Evolutionary conservation across 1,140 invertebrate species (phyloP), one percentile per base, ranked within the genome.

Genomic region (Bradynema listronoti): DNA sequence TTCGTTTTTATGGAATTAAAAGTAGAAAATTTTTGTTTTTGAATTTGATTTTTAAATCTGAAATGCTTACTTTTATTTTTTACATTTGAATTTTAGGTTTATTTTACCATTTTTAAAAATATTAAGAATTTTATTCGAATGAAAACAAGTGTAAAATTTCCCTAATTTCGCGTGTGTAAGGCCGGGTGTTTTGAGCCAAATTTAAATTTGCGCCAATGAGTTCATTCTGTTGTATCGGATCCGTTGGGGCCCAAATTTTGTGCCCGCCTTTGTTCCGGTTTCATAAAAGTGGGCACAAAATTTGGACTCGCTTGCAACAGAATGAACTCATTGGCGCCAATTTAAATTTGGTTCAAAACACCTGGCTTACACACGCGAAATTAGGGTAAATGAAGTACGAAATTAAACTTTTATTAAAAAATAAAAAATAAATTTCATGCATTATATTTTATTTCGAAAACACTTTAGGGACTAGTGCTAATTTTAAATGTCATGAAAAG

Each of bases 401-500:
- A 19, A 39, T 11, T 11, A 39, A 11, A 11, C 11, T 39, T 19
- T 11, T 11, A 11, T 19, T 19, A 11, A 19, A 39, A 39, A 39
- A 11, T 39, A 19, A 39, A 39, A 39, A 39, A 11, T 19, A 11
- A 19, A 39, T 11, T 39, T 11, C 11, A 39, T 39, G 36, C 19
- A 19, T 39, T 39, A 11, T 39, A 11, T 11, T 39, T 19, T 39
- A 11, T 39, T 39, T 39, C 36, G 19, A 11, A 39, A 19, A 11
- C 19, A 24, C 29, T 47, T 47, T 29, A 47, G 45, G 45, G 29
- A 9, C 45, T 7, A 47, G 45, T 47, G 45, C 45, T 29, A 47
- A 47, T 47, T 47, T 47, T 29, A 47, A 47, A 11, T 47, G 45
- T 47, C 19, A 47, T 22, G 7, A 9, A 47, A 47, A 47, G 45